These are phyloP conservation scores for Leucophora obtusa DNA, from an alignment of 2,888 invertebrate genomes.

Conservation along the genomic window DNA sequence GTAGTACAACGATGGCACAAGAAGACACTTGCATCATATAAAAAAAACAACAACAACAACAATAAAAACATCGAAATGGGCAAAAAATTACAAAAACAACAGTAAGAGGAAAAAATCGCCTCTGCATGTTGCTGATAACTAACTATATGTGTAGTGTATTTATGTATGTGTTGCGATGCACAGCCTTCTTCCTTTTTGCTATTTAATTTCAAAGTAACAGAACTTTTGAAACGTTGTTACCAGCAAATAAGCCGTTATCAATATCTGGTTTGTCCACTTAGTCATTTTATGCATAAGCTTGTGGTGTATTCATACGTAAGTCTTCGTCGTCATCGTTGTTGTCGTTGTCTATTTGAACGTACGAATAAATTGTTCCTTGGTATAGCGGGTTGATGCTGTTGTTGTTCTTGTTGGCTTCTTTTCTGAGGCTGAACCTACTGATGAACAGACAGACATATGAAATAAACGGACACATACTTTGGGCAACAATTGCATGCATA, in stretches of 20 bases:
- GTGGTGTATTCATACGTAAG: slow-evolving; percentile 43
- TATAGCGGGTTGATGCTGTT: slow-evolving; percentile 49
- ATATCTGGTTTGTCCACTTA: slow-evolving; percentile 77
- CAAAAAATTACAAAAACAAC: slow-evolving; percentile 24
- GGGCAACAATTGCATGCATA: slow-evolving; percentile 14
- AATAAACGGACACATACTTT: slow-evolving; percentile 29
- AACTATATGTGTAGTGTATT: slow-evolving; percentile 24
- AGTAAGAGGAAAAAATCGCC: slow-evolving; percentile 36
- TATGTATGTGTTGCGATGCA: slow-evolving; percentile 34
- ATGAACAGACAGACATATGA: slow-evolving; percentile 44
- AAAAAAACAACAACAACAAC: slow-evolving; percentile 14
- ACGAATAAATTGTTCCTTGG: neutral
- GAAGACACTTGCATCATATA: slow-evolving; percentile 59
- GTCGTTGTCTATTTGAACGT: neutral
- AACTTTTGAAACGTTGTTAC: slow-evolving; percentile 69
- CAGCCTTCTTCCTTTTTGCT: slow-evolving; percentile 63
- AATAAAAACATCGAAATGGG: slow-evolving; percentile 14
- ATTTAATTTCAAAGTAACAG: slow-evolving; percentile 72
- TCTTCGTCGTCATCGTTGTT: slow-evolving; percentile 48
- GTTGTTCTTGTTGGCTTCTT: slow-evolving; percentile 17
- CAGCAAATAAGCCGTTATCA: slow-evolving; percentile 76
- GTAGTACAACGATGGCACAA: slow-evolving; percentile 54
- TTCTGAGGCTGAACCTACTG: slow-evolving; percentile 53
- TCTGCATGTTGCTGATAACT: slow-evolving; percentile 62
- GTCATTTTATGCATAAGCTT: slow-evolving; percentile 66